These are phyloP conservation scores for Amia ocellicauda DNA, from an alignment of 2,113 vertebrate genomes.

Conservation along the genomic window DNA sequence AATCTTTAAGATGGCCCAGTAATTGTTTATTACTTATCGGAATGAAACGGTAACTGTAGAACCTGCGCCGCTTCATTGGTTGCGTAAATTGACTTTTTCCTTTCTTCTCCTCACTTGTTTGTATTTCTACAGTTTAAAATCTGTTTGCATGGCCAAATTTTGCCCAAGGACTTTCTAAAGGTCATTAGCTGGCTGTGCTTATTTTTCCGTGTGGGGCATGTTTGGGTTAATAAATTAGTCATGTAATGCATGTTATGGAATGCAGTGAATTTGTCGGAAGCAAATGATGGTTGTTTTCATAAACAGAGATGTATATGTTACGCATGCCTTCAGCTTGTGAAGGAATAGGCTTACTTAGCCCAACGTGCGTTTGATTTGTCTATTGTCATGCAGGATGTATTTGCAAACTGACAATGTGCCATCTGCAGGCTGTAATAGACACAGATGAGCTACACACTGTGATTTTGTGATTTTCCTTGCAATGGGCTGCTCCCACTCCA, in stretches of 20 bases:
- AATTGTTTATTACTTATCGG: background rate
- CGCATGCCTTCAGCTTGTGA: too few relatives aligned
- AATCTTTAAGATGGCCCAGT: constrained; percentile 5
- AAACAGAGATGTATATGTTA: too few relatives aligned
- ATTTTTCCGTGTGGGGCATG: constrained; percentile 19
- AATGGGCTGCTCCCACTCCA: too few relatives aligned
- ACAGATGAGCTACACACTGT: too few relatives aligned
- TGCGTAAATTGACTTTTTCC: background rate
- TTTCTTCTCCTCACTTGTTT: background rate
- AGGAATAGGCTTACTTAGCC: too few relatives aligned
- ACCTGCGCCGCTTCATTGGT: background rate
- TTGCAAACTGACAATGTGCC: too few relatives aligned
- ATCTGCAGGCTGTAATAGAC: too few relatives aligned
- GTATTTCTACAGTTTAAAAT: background rate
- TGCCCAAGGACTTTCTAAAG: constrained; percentile 15
- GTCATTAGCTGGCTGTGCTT: constrained; percentile 18
- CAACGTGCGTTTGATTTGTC: too few relatives aligned
- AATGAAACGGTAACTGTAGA: background rate
- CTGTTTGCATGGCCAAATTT: constrained; percentile 10
- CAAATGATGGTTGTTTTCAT: too few relatives aligned
- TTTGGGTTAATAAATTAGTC: constrained; percentile 33
- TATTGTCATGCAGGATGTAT: too few relatives aligned
- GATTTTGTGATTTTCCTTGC: too few relatives aligned
- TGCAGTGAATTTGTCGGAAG: constrained; percentile 10
- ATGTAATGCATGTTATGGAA: constrained; percentile 15